Evolutionary conservation across 2,113 vertebrate species (phyloP).

Genomic region (Zosterops japonicus): DNA sequence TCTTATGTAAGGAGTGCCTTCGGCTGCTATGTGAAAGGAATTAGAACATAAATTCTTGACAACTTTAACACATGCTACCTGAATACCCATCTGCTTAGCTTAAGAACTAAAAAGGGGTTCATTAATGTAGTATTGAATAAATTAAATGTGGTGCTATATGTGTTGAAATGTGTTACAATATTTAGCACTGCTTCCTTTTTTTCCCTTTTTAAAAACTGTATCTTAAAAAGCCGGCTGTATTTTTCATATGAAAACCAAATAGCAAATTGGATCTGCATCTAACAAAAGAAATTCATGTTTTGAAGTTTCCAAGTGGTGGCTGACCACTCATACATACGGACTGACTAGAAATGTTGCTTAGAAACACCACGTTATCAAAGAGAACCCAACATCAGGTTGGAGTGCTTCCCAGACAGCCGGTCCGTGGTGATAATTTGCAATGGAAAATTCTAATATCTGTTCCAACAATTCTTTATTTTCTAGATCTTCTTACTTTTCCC

Average conservation of each 20-base stretch:
- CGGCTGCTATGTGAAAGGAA: background rate
- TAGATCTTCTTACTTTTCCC: conserved; percentile 51
- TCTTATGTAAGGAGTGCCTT: background rate
- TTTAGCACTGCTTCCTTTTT: background rate
- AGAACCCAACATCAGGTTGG: conserved; percentile 69
- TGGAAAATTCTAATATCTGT: conserved; percentile 71
- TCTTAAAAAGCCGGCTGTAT: conserved; percentile 44
- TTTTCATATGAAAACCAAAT: conserved; percentile 29
- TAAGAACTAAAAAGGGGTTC: conserved; percentile 38
- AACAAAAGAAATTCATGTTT: conserved; percentile 35
- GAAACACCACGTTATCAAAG: conserved; percentile 70
- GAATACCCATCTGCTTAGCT: conserved; percentile 41
- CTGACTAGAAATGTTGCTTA: conserved; percentile 56
- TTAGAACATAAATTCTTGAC: conserved; percentile 22
- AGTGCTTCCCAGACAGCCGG: conserved; percentile 69
- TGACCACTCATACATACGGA: conserved; percentile 39
- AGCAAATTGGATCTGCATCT: conserved; percentile 42
- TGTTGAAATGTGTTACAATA: background rate
- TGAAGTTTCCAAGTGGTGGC: conserved; percentile 42
- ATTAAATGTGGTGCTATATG: background rate
- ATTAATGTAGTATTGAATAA: background rate
- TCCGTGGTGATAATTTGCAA: conserved; percentile 69
- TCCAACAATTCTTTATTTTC: conserved; percentile 67
- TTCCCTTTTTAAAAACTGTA: background rate
- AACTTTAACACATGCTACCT: conserved; percentile 59